These are phyloP conservation scores for Montifringilla adamsi DNA, from an alignment of 2,113 vertebrate species.

Conservation along the genomic window DNA sequence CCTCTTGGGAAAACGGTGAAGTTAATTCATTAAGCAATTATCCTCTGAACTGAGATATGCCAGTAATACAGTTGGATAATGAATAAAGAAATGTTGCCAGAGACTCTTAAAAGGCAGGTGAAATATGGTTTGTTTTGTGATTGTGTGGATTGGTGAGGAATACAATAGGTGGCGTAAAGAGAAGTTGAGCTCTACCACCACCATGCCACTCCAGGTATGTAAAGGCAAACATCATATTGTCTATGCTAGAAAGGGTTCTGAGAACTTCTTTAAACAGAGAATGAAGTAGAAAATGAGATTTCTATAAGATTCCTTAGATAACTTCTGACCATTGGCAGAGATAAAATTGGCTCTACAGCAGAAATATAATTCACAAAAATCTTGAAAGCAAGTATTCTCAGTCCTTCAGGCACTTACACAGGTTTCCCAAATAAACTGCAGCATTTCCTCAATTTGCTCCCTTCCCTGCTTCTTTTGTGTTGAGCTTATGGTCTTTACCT, in stretches of 20 bases:
- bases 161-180: background rate
- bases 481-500: background rate
- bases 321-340: background rate
- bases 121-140: background rate
- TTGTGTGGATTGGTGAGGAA: background rate
- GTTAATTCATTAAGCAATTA: background rate
- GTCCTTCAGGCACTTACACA: background rate
- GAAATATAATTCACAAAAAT: background rate
- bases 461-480: background rate
- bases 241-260: background rate
- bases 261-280: background rate
- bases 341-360: background rate
- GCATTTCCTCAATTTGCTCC: background rate
- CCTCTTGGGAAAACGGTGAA: background rate
- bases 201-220: background rate
- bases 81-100: background rate
- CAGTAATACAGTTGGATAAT: background rate
- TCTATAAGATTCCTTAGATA: background rate
- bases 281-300: background rate
- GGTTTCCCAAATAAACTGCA: background rate
- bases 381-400: background rate
- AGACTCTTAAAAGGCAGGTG: background rate
- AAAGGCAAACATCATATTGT: background rate
- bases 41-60: background rate
- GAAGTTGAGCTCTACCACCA: background rate